Percentiles rank a stretch among this genome's conserved stretches.
These are phyloP conservation scores for Leucophora obtusa DNA, from an alignment of 2,888 invertebrate species.

Conservation along the genomic window DNA sequence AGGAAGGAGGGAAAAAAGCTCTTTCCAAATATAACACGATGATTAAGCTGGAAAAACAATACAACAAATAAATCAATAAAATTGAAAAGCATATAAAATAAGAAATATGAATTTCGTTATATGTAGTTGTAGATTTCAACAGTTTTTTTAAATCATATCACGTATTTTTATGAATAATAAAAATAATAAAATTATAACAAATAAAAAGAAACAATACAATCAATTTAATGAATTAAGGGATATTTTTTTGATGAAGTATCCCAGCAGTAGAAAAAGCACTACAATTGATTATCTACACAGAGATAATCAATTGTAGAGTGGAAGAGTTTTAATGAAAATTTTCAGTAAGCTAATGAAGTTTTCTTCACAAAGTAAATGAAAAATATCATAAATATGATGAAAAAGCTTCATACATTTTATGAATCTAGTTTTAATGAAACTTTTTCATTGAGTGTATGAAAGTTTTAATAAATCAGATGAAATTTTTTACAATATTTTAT, in stretches of 20 bases:
- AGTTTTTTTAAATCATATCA: neutral
- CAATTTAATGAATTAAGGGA: neutral
- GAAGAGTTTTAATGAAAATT: no score
- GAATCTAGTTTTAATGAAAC: no score
- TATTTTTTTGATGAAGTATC: neutral
- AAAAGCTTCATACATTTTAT: no score
- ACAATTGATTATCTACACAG: no score
- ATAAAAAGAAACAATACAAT: neutral
- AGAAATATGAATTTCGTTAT: slow-evolving; percentile 1
- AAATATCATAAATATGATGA: no score
- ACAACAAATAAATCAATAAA: slow-evolving; percentile 1
- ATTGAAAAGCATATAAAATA: neutral
- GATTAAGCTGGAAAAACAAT: neutral
- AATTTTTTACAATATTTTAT: no score
- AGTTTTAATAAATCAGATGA: no score
- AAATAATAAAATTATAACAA: neutral
- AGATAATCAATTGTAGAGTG: no score
- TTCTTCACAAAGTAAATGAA: no score
- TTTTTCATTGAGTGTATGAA: no score
- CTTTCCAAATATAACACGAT: neutral
- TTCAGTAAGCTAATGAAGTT: no score
- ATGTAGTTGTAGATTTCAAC: neutral
- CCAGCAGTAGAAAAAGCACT: no score
- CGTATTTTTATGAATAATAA: neutral
- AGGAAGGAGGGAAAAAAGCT: neutral